Conservation (phyloP, 2,113 vertebrate genomes). For the Caloenas nicobarica region DNA sequence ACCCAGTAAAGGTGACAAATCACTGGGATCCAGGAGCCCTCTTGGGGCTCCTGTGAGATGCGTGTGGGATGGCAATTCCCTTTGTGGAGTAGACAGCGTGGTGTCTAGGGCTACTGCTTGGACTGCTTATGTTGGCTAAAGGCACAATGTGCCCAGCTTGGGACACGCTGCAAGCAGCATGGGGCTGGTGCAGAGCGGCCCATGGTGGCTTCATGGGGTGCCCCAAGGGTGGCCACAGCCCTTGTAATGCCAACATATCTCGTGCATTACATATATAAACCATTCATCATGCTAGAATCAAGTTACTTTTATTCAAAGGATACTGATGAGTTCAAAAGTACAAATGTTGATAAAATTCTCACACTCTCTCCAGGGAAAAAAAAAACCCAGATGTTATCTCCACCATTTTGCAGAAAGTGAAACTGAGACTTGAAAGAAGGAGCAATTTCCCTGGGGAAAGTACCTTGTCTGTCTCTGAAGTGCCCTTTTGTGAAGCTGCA, state of each 20-base stretch:
- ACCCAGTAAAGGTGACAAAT: neutral
- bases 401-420: neutral
- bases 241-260: neutral
- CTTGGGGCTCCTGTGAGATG: neutral
- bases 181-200: too few relatives aligned
- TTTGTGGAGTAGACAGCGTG: neutral
- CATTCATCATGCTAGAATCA: neutral
- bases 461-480: neutral
- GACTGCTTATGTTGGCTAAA: neutral
- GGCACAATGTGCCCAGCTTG: accelerated
- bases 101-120: neutral
- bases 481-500: neutral
- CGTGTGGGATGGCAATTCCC: neutral
- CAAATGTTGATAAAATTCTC: neutral
- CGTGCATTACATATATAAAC: neutral
- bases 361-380: neutral
- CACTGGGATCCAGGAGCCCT: neutral
- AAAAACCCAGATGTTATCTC: neutral
- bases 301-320: neutral
- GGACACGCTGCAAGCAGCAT: neutral
- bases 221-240: accelerated
- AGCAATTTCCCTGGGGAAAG: neutral
- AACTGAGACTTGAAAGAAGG: neutral
- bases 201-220: accelerated
- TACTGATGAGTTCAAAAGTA: neutral